phyloP scores from a whole-genome alignment of 2,888 invertebrate species.

The Tetropium fuscum region DNA sequence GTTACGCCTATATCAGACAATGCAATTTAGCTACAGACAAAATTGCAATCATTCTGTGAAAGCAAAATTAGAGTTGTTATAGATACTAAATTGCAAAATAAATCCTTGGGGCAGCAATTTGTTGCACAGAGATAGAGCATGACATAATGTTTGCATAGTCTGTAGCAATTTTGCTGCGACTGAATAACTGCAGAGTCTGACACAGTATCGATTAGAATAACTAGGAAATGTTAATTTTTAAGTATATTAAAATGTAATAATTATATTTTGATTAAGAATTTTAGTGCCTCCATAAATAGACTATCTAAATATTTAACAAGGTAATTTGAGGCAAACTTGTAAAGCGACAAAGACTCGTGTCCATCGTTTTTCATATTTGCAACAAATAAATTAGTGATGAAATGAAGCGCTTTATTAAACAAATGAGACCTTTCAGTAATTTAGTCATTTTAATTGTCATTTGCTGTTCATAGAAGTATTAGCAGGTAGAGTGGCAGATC shows the following conservation, averaged over 20 bases:
- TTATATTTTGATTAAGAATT: conserved; percentile 29
- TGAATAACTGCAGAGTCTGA: no score
- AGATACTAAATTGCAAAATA: no score
- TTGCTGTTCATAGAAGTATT: conserved; percentile 81
- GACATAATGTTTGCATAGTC: no score
- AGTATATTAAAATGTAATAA: conserved; percentile 29
- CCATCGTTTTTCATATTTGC: conserved; percentile 42
- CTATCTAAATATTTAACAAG: conserved; percentile 41
- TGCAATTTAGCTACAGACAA: no score
- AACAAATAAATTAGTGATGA: conserved; percentile 46
- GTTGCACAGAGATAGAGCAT: no score
- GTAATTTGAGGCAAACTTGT: conserved; percentile 37
- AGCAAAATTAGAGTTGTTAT: no score
- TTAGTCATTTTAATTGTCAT: conserved; percentile 51
- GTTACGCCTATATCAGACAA: no score
- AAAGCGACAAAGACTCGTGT: conserved; percentile 29
- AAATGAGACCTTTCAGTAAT: conserved; percentile 14
- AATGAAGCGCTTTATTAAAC: conserved; percentile 31
- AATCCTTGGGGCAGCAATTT: no score
- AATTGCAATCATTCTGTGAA: no score
- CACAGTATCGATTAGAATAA: conserved; percentile 20
- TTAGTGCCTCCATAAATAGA: conserved; percentile 47
- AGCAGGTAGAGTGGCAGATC: conserved; percentile 89
- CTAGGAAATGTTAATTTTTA: conserved; percentile 18
- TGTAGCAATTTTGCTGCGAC: no score